phyloP scores from a whole-genome alignment of 2,113 vertebrate genomes.

The Sterna hirundo region DNA sequence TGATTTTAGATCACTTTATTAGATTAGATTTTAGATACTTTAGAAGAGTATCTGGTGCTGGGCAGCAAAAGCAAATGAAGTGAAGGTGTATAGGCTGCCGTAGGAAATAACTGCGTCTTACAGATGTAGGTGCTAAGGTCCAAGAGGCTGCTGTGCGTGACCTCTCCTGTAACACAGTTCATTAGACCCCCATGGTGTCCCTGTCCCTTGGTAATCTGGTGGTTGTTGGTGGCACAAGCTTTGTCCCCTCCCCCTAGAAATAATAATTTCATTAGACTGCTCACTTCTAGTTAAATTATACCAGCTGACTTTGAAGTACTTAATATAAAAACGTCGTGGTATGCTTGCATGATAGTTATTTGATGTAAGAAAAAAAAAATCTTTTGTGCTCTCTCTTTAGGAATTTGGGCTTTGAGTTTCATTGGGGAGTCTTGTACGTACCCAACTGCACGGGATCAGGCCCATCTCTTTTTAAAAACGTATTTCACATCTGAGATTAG shows the following conservation, averaged over 20 bases:
- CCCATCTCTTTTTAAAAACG: slow-evolving; percentile 5
- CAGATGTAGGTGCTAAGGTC: background rate
- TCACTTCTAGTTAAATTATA: slow-evolving; percentile 45
- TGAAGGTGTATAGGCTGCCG: background rate
- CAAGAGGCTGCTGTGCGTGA: background rate
- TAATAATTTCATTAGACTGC: background rate
- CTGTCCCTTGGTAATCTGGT: background rate
- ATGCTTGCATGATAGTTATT: slow-evolving; percentile 52
- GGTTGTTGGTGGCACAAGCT: background rate
- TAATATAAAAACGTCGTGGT: background rate
- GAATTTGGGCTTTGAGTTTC: slow-evolving; percentile 39
- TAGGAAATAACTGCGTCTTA: background rate
- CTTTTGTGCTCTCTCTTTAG: slow-evolving; percentile 44
- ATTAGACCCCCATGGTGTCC: background rate
- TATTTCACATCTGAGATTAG: slow-evolving; percentile 29
- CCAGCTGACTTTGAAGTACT: slow-evolving; percentile 32
- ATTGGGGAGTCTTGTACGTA: background rate
- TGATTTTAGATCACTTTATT: background rate
- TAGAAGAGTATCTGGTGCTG: background rate
- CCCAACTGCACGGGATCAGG: slow-evolving; percentile 13
- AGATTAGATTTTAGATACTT: too few species aligned
- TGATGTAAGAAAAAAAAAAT: slow-evolving; percentile 8
- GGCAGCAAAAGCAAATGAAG: background rate
- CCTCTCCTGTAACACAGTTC: background rate
- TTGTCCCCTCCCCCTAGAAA: background rate